Conservation (phyloP, 2,888 invertebrate genomes). For the Luperina nickerlii region DNA sequence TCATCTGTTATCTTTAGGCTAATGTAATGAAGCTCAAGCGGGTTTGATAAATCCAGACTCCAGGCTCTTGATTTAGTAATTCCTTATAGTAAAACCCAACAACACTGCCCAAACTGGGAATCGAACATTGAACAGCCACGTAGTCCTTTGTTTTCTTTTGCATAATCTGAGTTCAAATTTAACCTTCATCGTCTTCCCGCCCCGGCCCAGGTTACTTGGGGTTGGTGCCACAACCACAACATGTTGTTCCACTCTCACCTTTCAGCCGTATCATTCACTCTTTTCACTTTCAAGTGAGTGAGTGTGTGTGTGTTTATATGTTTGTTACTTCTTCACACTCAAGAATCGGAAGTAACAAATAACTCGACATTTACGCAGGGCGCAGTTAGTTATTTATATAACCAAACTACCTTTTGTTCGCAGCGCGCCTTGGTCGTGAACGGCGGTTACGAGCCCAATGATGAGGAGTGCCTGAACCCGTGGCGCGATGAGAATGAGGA, state of each 20-base stretch:
- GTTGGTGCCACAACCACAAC: neutral
- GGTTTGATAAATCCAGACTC: neutral
- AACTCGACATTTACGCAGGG: too few species aligned
- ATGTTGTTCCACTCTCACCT: neutral
- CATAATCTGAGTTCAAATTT: neutral
- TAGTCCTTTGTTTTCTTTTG: neutral
- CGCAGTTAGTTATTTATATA: neutral
- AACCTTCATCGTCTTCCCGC: neutral
- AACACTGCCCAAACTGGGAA: neutral
- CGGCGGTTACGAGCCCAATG: slow-evolving; percentile 96
- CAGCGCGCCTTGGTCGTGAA: slow-evolving; percentile 91
- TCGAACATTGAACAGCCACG: neutral
- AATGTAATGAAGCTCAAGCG: too few species aligned
- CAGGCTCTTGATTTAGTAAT: neutral
- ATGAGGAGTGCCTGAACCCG: slow-evolving; percentile 97
- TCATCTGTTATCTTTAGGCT: neutral
- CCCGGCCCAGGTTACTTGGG: neutral
- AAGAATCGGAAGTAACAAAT: too few species aligned
- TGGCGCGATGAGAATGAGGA: slow-evolving; percentile 94
- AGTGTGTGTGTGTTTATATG: too few species aligned
- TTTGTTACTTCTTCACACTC: too few species aligned
- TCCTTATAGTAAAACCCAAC: neutral
- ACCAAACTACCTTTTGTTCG: neutral
- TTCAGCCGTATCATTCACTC: neutral
- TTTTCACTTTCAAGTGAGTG: neutral